phyloP scores from a whole-genome alignment of 2,797 vertebrate species.

The Dromococcyx pavoninus region DNA sequence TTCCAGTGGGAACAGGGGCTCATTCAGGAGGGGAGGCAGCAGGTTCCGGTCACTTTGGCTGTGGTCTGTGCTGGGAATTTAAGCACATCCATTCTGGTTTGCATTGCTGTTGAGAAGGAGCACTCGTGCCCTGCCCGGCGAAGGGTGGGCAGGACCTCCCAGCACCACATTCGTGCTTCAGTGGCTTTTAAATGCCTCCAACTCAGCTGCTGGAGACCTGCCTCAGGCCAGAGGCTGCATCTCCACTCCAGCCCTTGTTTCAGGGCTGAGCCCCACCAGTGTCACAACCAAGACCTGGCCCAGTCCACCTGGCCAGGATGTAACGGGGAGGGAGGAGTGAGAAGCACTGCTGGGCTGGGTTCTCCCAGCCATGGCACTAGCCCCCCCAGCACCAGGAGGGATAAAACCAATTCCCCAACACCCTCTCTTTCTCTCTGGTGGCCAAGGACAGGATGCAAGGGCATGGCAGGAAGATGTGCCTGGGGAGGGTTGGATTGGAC shows the following conservation, averaged over 20 bases:
- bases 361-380: fast-evolving
- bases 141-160: neutral
- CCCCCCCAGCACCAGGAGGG: neutral
- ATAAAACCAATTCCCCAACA: neutral
- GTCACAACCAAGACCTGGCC: fast-evolving
- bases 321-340: neutral
- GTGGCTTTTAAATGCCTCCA: neutral
- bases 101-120: neutral
- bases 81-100: neutral
- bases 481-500: no score
- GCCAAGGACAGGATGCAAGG: no score
- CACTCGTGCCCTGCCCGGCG: neutral
- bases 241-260: neutral
- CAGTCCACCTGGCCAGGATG: neutral
- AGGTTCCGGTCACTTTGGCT: conserved; percentile 1
- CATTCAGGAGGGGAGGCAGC: neutral
- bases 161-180: fast-evolving
- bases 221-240: fast-evolving
- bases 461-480: no score
- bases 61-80: fast-evolving
- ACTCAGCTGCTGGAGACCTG: neutral
- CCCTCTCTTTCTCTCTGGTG: no score
- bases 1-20: neutral
- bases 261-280: neutral
- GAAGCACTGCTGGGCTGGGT: neutral